Evolutionary conservation across 2,797 vertebrate species (phyloP).

Genomic region (Sus cebifrons): DNA sequence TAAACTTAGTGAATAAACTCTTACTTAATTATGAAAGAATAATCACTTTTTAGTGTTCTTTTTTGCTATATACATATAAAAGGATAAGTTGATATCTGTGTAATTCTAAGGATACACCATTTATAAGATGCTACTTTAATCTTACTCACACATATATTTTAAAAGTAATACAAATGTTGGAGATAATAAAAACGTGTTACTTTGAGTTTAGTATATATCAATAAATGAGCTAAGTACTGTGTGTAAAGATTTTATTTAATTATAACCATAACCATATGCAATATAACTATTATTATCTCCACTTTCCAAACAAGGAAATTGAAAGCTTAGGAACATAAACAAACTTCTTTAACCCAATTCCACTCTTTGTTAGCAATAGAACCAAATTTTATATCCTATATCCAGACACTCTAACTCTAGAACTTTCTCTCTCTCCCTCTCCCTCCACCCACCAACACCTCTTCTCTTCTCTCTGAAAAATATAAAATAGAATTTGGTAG

Average conservation of each 20-base stretch:
- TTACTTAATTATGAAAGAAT: background rate
- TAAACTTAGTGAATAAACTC: background rate
- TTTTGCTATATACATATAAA: background rate
- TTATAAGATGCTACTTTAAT: background rate
- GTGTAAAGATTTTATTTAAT: background rate
- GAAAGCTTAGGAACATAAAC: background rate
- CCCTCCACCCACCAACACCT: too few relatives aligned
- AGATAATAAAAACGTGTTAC: background rate
- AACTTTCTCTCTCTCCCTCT: background rate
- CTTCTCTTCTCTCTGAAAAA: background rate
- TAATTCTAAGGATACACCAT: background rate
- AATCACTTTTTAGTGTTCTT: background rate
- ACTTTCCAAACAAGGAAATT: background rate
- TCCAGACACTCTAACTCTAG: background rate
- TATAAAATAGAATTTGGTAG: background rate
- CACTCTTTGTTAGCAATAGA: background rate
- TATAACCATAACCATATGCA: background rate
- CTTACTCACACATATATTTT: background rate
- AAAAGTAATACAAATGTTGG: background rate
- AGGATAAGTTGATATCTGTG: background rate
- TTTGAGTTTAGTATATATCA: background rate
- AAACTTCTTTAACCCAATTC: background rate
- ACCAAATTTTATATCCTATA: background rate
- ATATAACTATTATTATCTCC: background rate
- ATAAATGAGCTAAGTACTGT: background rate